These are phyloP conservation scores for Psittacula derbiana DNA, from an alignment of 2,797 vertebrate genomes.

Conservation along the genomic window DNA sequence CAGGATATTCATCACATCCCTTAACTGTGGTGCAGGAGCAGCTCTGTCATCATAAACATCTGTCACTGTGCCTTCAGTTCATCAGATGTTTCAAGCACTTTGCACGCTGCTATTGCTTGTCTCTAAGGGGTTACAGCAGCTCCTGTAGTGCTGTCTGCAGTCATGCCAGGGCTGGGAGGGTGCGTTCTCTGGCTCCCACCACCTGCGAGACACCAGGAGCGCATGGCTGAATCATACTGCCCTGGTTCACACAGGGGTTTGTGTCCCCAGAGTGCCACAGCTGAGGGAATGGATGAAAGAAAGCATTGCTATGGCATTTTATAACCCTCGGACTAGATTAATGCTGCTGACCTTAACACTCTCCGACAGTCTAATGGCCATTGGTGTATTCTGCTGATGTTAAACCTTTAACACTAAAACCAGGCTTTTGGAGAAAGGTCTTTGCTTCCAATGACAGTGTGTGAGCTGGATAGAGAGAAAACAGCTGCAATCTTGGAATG, in stretches of 20 bases:
- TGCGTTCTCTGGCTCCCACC: neutral
- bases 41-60: neutral
- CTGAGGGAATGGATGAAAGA: neutral
- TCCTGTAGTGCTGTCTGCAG: neutral
- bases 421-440: neutral
- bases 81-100: fast-evolving
- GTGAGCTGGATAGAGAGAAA: neutral
- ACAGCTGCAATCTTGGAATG: neutral
- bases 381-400: neutral
- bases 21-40: neutral
- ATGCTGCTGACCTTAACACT: neutral
- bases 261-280: neutral
- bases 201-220: fast-evolving
- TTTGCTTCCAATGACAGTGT: neutral
- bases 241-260: fast-evolving
- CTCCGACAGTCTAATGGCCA: neutral
- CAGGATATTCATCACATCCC: neutral
- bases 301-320: neutral
- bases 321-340: neutral
- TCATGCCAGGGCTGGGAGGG: fast-evolving
- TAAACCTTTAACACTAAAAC: neutral
- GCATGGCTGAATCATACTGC: neutral
- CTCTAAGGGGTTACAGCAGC: neutral
- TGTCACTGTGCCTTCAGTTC: neutral
- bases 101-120: fast-evolving